Percentiles rank a stretch among this genome's conserved stretches.
Conservation (phyloP, 2,797 vertebrate genomes). For the Phalloptychus januarius region DNA sequence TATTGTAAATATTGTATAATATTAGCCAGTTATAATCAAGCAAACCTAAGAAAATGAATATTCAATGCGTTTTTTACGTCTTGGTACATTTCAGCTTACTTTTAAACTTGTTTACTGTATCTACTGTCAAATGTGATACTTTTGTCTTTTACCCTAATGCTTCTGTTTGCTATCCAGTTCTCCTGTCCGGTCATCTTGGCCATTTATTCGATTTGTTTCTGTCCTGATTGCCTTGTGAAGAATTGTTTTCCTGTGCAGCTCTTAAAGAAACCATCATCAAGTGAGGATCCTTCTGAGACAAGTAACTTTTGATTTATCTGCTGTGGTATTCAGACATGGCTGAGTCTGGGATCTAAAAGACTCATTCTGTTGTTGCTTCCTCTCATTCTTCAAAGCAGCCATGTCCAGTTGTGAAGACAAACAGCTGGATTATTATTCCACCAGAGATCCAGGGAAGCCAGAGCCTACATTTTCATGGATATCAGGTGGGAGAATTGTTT, state of each 20-base stretch:
- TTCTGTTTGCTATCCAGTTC: background rate
- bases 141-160: background rate
- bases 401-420: too few species aligned
- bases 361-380: too few species aligned
- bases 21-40: background rate
- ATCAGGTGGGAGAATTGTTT: background rate
- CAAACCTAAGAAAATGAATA: background rate
- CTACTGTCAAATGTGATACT: background rate
- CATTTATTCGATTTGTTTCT: background rate
- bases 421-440: too few species aligned
- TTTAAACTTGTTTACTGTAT: background rate
- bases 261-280: background rate
- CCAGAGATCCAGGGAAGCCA: too few species aligned
- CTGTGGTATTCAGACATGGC: too few species aligned
- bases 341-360: too few species aligned
- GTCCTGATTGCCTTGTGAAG: background rate
- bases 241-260: background rate
- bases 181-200: background rate
- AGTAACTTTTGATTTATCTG: too few species aligned
- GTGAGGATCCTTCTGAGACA: background rate
- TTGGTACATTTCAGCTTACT: background rate
- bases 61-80: background rate
- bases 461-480: too few species aligned
- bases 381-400: too few species aligned
- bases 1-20: background rate